phyloP scores from a whole-genome alignment of 2,888 invertebrate species.

The Syritta pipiens region DNA sequence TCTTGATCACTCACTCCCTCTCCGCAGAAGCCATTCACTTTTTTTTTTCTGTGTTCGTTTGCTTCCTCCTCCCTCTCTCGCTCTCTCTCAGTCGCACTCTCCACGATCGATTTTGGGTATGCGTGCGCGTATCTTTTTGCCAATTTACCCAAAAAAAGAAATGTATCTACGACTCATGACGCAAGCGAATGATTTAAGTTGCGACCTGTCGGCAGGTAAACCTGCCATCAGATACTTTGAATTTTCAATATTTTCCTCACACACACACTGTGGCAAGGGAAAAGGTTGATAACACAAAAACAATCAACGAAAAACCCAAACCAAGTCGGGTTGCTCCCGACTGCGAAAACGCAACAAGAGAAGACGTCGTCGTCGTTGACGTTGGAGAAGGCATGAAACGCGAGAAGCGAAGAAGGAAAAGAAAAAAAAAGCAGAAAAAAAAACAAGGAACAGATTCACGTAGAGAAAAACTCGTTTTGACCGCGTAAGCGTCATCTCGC shows the following conservation, averaged over 20 bases:
- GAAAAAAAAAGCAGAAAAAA: conserved; percentile 39
- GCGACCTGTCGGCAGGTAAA: conserved; percentile 25
- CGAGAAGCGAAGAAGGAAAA: conserved; percentile 1
- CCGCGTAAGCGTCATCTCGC: conserved; percentile 26
- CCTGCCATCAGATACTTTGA: conserved; percentile 31
- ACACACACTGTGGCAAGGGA: conserved; percentile 4
- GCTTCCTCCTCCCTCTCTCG: conserved; percentile 25
- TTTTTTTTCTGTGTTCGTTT: conserved; percentile 19
- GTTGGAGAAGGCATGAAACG: neutral
- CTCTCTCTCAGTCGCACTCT: too few species aligned
- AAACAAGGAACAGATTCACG: conserved; percentile 66
- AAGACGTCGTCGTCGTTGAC: neutral
- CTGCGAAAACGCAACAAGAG: conserved; percentile 28
- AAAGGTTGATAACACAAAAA: conserved; percentile 47
- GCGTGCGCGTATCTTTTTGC: conserved; percentile 21
- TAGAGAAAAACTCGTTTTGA: conserved; percentile 61
- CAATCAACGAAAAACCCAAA: conserved; percentile 19
- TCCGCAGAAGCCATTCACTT: conserved; percentile 52
- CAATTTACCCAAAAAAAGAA: conserved; percentile 22
- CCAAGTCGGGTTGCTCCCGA: too few species aligned
- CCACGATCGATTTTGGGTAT: too few species aligned
- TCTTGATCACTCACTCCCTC: conserved; percentile 50
- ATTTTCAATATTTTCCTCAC: conserved; percentile 19
- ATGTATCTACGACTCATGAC: conserved; percentile 55
- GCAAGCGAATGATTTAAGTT: conserved; percentile 36